Percentiles rank a stretch among this genome's conserved stretches.
These are phyloP conservation scores for Conchocele bisecta DNA, from an alignment of 2,888 invertebrate genomes.

Conservation along the genomic window DNA sequence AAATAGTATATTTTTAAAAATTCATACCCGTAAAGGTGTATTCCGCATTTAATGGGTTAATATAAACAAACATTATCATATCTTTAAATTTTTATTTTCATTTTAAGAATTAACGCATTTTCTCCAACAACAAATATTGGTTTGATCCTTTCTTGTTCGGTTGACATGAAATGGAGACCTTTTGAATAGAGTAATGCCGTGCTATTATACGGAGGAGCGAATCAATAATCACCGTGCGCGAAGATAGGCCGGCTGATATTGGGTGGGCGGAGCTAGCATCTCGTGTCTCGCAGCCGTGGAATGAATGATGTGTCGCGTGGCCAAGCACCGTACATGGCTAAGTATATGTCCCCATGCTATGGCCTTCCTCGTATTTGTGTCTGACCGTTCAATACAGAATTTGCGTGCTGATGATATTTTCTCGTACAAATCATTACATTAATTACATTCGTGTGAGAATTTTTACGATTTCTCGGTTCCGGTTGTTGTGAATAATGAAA, in stretches of 20 bases:
- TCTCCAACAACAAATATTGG: too few species aligned
- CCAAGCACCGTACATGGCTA: slow-evolving; percentile 53
- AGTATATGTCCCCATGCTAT: slow-evolving; percentile 61
- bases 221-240: too few species aligned
- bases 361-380: slow-evolving; percentile 51
- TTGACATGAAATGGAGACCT: too few species aligned
- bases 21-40: too few species aligned
- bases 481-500: slow-evolving; percentile 3
- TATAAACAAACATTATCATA: too few species aligned
- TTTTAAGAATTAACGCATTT: too few species aligned
- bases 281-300: slow-evolving; percentile 47
- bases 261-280: slow-evolving; percentile 44
- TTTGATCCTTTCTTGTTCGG: too few species aligned
- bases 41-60: too few species aligned
- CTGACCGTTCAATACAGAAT: slow-evolving; percentile 51
- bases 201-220: too few species aligned
- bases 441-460: slow-evolving; percentile 56
- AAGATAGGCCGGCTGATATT: slow-evolving; percentile 19
- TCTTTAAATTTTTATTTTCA: too few species aligned
- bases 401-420: slow-evolving; percentile 59
- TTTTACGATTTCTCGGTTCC: slow-evolving; percentile 57
- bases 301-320: slow-evolving; percentile 61
- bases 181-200: too few species aligned
- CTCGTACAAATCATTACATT: slow-evolving; percentile 56
- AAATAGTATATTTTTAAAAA: too few species aligned